phyloP scores from a whole-genome alignment of 1,140 invertebrate species.

The Spodoptera litura region DNA sequence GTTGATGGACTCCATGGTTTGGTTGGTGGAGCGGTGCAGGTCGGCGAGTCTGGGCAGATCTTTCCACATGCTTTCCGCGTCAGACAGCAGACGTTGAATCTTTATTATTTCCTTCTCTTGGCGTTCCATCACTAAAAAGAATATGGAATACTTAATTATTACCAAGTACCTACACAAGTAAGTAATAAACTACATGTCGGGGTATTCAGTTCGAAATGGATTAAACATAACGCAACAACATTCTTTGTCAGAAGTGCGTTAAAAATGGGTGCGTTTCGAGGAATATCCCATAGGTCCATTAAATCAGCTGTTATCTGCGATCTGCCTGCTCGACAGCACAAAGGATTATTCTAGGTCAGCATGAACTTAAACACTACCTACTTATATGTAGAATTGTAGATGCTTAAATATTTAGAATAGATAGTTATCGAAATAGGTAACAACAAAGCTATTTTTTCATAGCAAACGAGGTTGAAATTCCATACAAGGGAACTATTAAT shows the following conservation, averaged over 20 bases:
- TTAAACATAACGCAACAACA: not conserved
- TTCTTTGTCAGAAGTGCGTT: not conserved
- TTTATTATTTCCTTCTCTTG: conserved; percentile 80
- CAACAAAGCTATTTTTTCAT: no score
- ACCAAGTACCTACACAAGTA: no score
- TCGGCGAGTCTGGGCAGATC: conserved; percentile 72
- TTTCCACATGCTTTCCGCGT: conserved; percentile 82
- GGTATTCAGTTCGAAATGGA: not conserved
- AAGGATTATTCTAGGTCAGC: no score
- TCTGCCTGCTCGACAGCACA: no score
- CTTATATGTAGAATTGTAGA: no score
- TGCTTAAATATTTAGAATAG: no score
- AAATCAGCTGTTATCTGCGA: no score
- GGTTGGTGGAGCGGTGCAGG: conserved; percentile 66
- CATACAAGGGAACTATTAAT: no score
- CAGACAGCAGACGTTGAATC: conserved; percentile 76
- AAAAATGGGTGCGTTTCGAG: not conserved
- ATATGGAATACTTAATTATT: not conserved
- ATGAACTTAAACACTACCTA: no score
- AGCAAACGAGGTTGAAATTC: no score
- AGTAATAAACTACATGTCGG: not conserved
- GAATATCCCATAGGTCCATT: no score
- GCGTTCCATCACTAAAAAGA: conserved; percentile 76
- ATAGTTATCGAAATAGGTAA: no score
- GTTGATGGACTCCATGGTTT: conserved; percentile 71